Evolutionary conservation across 2,797 vertebrate genomes (phyloP), one percentile per base, ranked within the genome.

Genomic region (Hypotaenidia philippensis): DNA sequence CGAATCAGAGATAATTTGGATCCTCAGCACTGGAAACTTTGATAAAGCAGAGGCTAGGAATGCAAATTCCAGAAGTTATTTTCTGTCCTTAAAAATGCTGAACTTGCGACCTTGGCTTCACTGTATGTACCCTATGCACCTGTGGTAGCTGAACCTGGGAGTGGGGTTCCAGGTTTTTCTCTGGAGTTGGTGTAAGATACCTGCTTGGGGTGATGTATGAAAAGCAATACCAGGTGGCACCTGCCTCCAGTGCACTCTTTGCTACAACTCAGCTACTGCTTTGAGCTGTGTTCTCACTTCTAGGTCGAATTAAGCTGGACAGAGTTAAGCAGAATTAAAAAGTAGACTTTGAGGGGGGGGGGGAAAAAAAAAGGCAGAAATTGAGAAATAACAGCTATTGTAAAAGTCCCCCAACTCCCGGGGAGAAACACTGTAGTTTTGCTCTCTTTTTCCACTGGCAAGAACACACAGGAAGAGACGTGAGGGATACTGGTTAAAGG

Each of bases 181-280:
- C 25, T 74, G 25, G 45, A 34, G 6, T 66, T 81, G 57, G 11
- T 63, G 10, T 45, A 36, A 65, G 22, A 32, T 15, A 81, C 66
- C 12, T 6, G 11, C 10, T 69, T 3, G 10, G 23, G 4, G 7
- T 2, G 7, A 21, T 3, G 3, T 32, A 21, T 3, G 25, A 21
- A 32, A 66, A 61, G 15, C 45, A 44, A 17, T 57, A 45, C 3
- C 5, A 29, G 21, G 21, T 80, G 17, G 3, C 12, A 34, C 9
- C 15, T 47, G 10, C 21, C 20, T 80, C 16, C 16, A 26, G 7
- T 17, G 15, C 61, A 23, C 18, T 61, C 5, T 83, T 80, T 47
- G 15, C 40, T 80, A 4, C 17, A 50, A 1, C 12, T 84, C 1
- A 13, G 5, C 38, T 60, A 20, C 66, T 87, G 12, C 29, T 84